Conservation (phyloP, 2,888 invertebrate genomes). For the Thelaira solivaga region DNA sequence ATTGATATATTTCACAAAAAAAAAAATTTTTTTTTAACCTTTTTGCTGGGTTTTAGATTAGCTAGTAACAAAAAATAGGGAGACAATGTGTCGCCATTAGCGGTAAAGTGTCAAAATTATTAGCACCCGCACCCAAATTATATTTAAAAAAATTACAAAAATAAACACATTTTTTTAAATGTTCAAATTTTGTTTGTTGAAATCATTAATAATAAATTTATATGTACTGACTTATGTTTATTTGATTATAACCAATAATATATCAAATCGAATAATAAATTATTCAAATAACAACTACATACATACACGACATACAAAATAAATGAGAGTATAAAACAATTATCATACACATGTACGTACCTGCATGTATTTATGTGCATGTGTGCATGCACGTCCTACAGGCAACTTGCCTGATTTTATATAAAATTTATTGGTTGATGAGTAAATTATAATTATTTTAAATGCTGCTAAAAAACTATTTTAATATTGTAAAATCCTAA, state of each 20-base stretch:
- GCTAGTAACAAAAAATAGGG: slow-evolving; percentile 13
- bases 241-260: slow-evolving; percentile 29
- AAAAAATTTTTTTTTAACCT: neutral
- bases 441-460: too few relatives aligned
- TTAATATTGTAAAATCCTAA: too few relatives aligned
- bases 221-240: slow-evolving; percentile 45
- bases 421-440: too few relatives aligned
- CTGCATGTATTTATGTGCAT: too few relatives aligned
- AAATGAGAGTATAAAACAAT: slow-evolving; percentile 13
- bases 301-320: neutral
- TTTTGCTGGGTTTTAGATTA: neutral
- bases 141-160: neutral
- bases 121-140: slow-evolving; percentile 61
- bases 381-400: too few relatives aligned
- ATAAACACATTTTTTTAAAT: neutral
- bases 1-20: neutral
- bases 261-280: slow-evolving; percentile 43
- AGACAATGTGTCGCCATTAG: slow-evolving; percentile 64
- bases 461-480: too few relatives aligned
- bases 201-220: slow-evolving; percentile 24
- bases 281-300: slow-evolving; percentile 9
- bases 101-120: slow-evolving; percentile 57
- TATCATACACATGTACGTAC: neutral
- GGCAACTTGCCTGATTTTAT: too few relatives aligned
- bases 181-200: neutral